Percentiles rank a stretch among this genome's conserved stretches.
Evolutionary conservation across 2,113 vertebrate species (phyloP).

Genomic region (Alectura lathami): DNA sequence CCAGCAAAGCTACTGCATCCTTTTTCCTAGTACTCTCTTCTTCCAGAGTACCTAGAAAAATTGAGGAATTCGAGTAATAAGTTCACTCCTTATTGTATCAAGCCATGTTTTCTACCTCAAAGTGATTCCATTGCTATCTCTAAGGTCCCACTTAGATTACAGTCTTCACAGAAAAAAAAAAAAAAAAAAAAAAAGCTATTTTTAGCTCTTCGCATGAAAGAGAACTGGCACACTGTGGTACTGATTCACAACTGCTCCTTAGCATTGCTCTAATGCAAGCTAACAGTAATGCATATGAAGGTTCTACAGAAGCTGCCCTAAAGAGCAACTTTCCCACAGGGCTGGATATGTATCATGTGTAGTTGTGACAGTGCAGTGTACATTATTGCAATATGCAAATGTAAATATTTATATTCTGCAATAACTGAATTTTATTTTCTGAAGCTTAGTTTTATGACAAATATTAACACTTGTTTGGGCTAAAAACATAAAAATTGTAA

Average conservation of each 20-base stretch:
- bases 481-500: background rate
- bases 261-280: background rate
- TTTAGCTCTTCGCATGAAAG: background rate
- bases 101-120: background rate
- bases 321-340: background rate
- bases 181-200: no score
- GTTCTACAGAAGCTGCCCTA: background rate
- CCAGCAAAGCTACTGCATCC: background rate
- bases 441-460: constrained; percentile 18
- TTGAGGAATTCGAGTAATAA: background rate
- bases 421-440: constrained; percentile 15
- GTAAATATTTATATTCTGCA: background rate
- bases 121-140: background rate
- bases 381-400: background rate
- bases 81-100: background rate
- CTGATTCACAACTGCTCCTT: background rate
- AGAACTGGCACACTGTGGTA: background rate
- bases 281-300: background rate
- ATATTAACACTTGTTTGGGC: constrained; percentile 2
- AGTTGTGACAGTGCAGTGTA: background rate
- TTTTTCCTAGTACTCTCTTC: background rate
- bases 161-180: background rate
- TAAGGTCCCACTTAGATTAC: background rate
- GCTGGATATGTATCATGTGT: background rate
- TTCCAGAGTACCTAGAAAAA: background rate